phyloP scores from a whole-genome alignment of 2,113 vertebrate genomes.

The Istiophorus platypterus region DNA sequence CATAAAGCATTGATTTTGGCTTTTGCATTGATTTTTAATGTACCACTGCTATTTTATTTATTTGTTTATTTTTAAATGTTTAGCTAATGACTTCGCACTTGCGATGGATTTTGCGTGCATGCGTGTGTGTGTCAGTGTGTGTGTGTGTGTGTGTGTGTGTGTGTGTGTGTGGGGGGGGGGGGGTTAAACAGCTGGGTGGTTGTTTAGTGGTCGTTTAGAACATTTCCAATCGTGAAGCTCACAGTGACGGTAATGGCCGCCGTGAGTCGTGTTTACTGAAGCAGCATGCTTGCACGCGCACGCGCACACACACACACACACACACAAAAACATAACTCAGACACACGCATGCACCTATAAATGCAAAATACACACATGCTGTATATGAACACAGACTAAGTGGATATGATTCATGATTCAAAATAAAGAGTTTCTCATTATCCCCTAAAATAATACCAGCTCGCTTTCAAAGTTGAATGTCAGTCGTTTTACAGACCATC shows the following conservation, averaged over 20 bases:
- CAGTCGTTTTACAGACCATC: neutral
- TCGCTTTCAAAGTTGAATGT: neutral
- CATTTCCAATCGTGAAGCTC: conserved; percentile 36
- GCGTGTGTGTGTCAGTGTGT: conserved; percentile 22
- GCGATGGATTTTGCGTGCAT: too few species aligned
- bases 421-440: too few species aligned
- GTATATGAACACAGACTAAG: conserved; percentile 6
- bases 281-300: conserved; percentile 40
- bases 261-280: conserved; percentile 59
- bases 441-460: neutral
- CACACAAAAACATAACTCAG: conserved; percentile 14
- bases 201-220: conserved; percentile 36
- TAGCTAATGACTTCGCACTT: conserved; percentile 35
- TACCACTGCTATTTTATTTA: neutral
- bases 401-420: neutral
- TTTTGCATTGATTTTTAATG: conserved; percentile 18
- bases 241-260: conserved; percentile 31
- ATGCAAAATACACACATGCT: conserved; percentile 12
- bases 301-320: conserved; percentile 25
- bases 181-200: conserved; percentile 5
- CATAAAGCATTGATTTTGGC: conserved; percentile 3
- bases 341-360: conserved; percentile 6
- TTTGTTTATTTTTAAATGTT: neutral
- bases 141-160: conserved; percentile 26
- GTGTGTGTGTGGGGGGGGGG: conserved; percentile 18